phyloP scores from a whole-genome alignment of 2,888 invertebrate species.

The Cerastoderma edule region DNA sequence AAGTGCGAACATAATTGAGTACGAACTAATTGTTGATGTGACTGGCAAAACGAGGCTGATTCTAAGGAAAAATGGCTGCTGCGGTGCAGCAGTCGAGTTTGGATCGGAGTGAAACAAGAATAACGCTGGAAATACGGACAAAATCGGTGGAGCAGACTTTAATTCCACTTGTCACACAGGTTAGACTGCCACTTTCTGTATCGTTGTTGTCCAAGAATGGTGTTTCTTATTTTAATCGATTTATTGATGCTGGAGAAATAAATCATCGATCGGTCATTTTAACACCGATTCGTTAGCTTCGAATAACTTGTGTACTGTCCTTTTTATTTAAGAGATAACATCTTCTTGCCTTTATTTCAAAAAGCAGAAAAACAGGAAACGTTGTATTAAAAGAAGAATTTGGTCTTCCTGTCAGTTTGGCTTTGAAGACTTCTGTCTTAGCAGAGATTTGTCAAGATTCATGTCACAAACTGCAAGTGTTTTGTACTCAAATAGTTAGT shows the following conservation, averaged over 20 bases:
- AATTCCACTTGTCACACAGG: constrained; percentile 97
- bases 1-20: constrained; percentile 3
- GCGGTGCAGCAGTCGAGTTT: constrained; percentile 64
- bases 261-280: constrained; percentile 10
- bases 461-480: too few relatives aligned
- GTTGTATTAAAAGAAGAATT: too few relatives aligned
- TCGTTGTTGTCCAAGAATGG: background rate
- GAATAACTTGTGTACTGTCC: background rate
- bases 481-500: too few relatives aligned
- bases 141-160: constrained; percentile 97
- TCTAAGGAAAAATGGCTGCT: constrained; percentile 79
- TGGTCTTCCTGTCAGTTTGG: too few relatives aligned
- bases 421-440: too few relatives aligned
- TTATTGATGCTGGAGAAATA: background rate
- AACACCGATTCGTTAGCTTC: background rate
- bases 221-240: background rate
- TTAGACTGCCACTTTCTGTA: constrained; percentile 86
- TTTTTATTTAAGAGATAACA: too few relatives aligned
- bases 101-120: constrained; percentile 70
- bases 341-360: too few relatives aligned
- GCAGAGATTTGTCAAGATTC: too few relatives aligned
- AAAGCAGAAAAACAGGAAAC: too few relatives aligned
- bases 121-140: constrained; percentile 92
- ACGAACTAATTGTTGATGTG: constrained; percentile 22
- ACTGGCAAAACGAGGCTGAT: constrained; percentile 30